Evolutionary conservation across 37 sponge, comb jelly and placozoan species (phyloP).

Genomic region (Cliona cf. orientalis): DNA sequence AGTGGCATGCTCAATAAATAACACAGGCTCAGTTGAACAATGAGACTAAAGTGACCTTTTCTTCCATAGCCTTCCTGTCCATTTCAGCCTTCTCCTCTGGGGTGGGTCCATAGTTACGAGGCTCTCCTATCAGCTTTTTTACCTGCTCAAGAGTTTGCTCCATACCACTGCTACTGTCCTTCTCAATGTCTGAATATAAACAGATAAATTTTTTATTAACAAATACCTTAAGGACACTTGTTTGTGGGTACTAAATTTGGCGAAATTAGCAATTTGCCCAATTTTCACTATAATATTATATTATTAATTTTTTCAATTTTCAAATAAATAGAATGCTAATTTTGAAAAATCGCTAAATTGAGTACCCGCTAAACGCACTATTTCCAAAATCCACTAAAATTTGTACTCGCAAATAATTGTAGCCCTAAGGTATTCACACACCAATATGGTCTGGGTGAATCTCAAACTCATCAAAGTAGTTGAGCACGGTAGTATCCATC

Average conservation of each 20-base stretch:
- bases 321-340: not conserved
- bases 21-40: not conserved
- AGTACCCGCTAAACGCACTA: too few relatives aligned
- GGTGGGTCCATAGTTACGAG: conserved; percentile 91
- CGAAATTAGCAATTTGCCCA: too few relatives aligned
- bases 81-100: conserved; percentile 79
- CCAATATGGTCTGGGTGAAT: conserved; percentile 82
- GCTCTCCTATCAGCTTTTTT: conserved; percentile 77
- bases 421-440: too few relatives aligned
- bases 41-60: not conserved
- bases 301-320: not conserved
- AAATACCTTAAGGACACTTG: too few relatives aligned
- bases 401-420: not conserved
- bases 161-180: conserved; percentile 31
- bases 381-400: not conserved
- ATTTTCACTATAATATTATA: not conserved
- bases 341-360: too few relatives aligned
- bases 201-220: too few relatives aligned
- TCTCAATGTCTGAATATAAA: conserved; percentile 48
- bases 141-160: conserved; percentile 60
- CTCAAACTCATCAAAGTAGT: conserved; percentile 97
- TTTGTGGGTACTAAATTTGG: too few relatives aligned
- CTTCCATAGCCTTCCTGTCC: not conserved
- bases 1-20: not conserved
- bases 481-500: conserved; percentile 89